Percentiles rank a stretch among this genome's conserved stretches.
Evolutionary conservation across 2,888 invertebrate genomes (phyloP).

Genomic region (Asteroscopus sphinx): DNA sequence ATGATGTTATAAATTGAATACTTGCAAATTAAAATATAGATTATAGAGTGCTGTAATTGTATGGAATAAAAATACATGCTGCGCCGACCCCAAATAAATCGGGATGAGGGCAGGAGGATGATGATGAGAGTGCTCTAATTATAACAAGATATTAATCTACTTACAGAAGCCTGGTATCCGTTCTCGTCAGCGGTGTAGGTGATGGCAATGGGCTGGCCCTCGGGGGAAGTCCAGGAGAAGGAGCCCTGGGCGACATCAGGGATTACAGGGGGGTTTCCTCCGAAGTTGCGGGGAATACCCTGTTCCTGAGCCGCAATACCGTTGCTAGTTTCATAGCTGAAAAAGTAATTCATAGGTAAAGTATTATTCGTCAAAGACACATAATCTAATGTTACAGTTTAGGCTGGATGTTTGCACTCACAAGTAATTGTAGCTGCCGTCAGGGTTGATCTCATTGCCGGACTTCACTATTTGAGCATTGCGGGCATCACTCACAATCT

Average conservation of each 20-base stretch:
- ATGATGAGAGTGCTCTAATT: no score
- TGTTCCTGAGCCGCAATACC: constrained; percentile 91
- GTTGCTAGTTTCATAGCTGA: constrained; percentile 91
- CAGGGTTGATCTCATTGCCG: constrained; percentile 83
- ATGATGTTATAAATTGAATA: not conserved
- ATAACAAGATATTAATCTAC: constrained; percentile 35
- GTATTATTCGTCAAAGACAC: no score
- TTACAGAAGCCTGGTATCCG: constrained; percentile 91
- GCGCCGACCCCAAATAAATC: no score
- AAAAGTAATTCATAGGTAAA: constrained; percentile 17
- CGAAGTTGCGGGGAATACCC: constrained; percentile 86
- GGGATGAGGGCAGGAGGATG: no score
- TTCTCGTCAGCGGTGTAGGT: constrained; percentile 92
- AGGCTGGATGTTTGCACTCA: constrained; percentile 68
- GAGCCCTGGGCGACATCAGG: constrained; percentile 86
- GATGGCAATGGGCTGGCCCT: constrained; percentile 89
- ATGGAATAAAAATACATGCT: no score
- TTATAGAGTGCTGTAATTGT: no score
- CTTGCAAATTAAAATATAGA: not conserved
- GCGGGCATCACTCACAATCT: constrained; percentile 58
- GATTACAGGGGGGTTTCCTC: constrained; percentile 73
- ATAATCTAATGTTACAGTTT: not conserved
- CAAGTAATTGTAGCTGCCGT: constrained; percentile 89
- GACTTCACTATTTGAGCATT: constrained; percentile 73
- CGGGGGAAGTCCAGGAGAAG: constrained; percentile 89